phyloP scores from a whole-genome alignment of 2,797 vertebrate species.

The Pseudochaenichthys georgianus region DNA sequence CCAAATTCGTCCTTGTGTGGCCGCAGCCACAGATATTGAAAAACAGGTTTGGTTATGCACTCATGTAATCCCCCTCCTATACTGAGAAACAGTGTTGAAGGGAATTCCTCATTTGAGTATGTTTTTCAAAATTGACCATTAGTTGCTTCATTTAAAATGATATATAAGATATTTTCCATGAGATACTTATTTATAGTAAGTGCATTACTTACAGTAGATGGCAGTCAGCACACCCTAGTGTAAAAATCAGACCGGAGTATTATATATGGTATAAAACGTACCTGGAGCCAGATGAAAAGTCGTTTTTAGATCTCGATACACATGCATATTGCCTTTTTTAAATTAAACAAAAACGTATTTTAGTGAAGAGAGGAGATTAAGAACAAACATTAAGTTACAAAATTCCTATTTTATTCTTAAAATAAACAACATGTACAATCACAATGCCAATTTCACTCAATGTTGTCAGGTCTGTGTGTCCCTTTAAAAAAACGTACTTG shows the following conservation, averaged over 20 bases:
- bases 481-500: slow-evolving; percentile 81
- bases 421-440: slow-evolving; percentile 96
- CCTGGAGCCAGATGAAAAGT: neutral
- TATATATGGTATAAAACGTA: too few species aligned
- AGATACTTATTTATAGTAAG: too few species aligned
- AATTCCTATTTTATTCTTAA: slow-evolving; percentile 98
- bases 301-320: too few species aligned
- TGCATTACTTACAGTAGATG: too few species aligned
- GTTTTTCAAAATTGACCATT: neutral
- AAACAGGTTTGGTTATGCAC: neutral
- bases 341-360: neutral
- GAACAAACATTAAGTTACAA: slow-evolving; percentile 79
- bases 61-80: neutral
- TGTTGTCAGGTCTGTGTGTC: slow-evolving; percentile 91
- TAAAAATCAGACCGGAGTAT: too few species aligned
- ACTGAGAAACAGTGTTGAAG: neutral
- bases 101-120: slow-evolving; percentile 6
- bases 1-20: too few species aligned
- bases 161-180: too few species aligned
- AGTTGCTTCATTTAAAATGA: too few species aligned
- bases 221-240: too few species aligned
- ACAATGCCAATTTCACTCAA: slow-evolving; percentile 98
- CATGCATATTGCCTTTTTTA: too few species aligned
- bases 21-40: too few species aligned
- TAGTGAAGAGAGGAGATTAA: slow-evolving; percentile 28